Evolutionary conservation across 2,113 vertebrate species (phyloP), one percentile per base, ranked within the genome.

Genomic region (Pseudorasbora parva): DNA sequence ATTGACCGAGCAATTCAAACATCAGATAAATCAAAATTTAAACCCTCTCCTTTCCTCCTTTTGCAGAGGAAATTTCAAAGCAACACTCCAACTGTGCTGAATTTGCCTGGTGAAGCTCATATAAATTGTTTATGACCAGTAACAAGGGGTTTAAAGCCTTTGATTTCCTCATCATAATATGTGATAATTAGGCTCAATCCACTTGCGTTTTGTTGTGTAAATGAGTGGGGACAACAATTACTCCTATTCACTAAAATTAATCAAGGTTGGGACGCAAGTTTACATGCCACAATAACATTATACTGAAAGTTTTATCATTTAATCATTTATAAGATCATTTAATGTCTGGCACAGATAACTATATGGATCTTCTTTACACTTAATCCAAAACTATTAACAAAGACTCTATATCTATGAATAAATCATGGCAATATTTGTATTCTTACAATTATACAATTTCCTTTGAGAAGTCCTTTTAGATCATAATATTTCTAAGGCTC

Each of bases 81-180:
- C 59, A 21, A 74, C 71, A 59, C 66, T 78, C 86, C 84, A 86
- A 81, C 73, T 87, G 88, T 82, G 75, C 80, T 54, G 77, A 82
- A 62, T 81, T 74, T 74, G 75, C 60, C 77, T 68, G 78, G 33
- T 82, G 57, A 51, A 78, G 41, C 66, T 82, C 78, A 71, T 49
- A 74, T 71, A 89, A 89, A 82, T 87, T 77, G 69, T 75, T 86
- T 79, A 82, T 88, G 89, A 87, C 84, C 88, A 83, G 72, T 11
- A 37, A 85, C 84, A 37, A 84, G 74, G 56, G 74, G 30, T 80
- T 84, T 74, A 21, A 85, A 78, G 62, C 19, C 85, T 86, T 88
- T 88, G 81, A 90, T 90, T 88, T 68, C 33, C 73, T 71, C 80
- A 76, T 78, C 83, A 87, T 87, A 87, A 87, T 90, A 56, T 56